Conservation (phyloP, 1,140 invertebrate species). For the Hylaeus anthracinus region DNA sequence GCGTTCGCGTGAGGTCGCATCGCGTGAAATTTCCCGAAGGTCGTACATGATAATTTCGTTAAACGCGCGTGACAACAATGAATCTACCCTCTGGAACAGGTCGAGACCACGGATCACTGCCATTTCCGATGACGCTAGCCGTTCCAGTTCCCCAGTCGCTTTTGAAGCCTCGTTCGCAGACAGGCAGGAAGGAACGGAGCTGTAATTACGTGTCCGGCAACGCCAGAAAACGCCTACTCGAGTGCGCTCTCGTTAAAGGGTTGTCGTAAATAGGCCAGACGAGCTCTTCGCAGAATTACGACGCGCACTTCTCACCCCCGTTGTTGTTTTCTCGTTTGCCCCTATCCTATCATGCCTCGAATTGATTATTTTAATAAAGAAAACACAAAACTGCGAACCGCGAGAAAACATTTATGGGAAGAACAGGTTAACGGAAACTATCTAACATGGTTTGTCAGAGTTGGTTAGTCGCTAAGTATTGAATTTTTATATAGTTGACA, state of each 20-base stretch:
- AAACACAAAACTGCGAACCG: neutral
- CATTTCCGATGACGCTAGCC: conserved; percentile 51
- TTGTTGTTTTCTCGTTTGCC: conserved; percentile 1
- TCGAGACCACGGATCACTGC: conserved; percentile 35
- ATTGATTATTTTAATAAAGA: too few species aligned
- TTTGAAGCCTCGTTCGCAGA: conserved; percentile 18
- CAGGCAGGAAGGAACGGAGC: conserved; percentile 45
- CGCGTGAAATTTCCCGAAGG: neutral
- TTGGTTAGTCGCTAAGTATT: too few species aligned
- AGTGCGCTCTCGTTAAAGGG: conserved; percentile 40
- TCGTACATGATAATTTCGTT: conserved; percentile 9
- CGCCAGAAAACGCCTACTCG: conserved; percentile 37
- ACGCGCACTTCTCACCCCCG: neutral
- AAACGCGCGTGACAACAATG: conserved; percentile 36
- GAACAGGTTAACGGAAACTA: too few species aligned
- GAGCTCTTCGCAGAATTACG: conserved; percentile 20
- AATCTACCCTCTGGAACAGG: conserved; percentile 23
- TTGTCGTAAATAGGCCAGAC: conserved; percentile 50
- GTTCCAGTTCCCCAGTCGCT: conserved; percentile 30
- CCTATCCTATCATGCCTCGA: too few species aligned
- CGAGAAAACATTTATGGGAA: too few species aligned
- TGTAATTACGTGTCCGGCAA: conserved; percentile 48
- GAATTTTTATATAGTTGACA: too few species aligned
- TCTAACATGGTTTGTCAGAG: too few species aligned
- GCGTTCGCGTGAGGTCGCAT: neutral